Evolutionary conservation across 2,113 vertebrate genomes (phyloP).

Genomic region (Passer domesticus): DNA sequence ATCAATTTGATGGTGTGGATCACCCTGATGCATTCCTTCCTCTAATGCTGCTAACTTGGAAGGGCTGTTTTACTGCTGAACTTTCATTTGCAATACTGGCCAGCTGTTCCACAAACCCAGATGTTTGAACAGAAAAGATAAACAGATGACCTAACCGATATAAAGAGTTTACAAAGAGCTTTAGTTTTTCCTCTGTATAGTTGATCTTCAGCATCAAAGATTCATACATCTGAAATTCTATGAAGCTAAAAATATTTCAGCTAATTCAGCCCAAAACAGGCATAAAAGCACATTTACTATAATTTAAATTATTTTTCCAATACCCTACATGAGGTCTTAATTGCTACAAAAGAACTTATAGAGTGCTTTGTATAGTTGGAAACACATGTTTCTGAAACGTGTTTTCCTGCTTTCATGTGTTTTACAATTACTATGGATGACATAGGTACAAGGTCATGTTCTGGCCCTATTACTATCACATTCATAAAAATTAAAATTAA

Average conservation of each 20-base stretch:
- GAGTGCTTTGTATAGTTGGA: neutral
- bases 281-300: neutral
- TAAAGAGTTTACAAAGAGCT: constrained; percentile 33
- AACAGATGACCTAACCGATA: constrained; percentile 63
- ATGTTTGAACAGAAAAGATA: constrained; percentile 56
- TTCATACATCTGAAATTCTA: neutral
- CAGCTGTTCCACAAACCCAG: constrained; percentile 53
- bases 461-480: neutral
- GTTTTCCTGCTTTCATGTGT: neutral
- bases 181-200: neutral
- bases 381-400: neutral
- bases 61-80: constrained; percentile 24
- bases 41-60: constrained; percentile 29
- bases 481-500: neutral
- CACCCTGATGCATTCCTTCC: neutral
- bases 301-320: neutral
- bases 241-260: neutral
- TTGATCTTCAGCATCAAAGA: constrained; percentile 29
- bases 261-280: neutral
- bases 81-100: constrained; percentile 41
- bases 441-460: neutral
- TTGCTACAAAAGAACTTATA: neutral
- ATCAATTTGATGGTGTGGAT: constrained; percentile 54
- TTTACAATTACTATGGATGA: neutral
- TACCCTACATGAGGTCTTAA: neutral